Percentiles rank a stretch among this genome's conserved stretches.
Conservation (phyloP, 2,888 invertebrate genomes). For the Camponotus fellah region DNA sequence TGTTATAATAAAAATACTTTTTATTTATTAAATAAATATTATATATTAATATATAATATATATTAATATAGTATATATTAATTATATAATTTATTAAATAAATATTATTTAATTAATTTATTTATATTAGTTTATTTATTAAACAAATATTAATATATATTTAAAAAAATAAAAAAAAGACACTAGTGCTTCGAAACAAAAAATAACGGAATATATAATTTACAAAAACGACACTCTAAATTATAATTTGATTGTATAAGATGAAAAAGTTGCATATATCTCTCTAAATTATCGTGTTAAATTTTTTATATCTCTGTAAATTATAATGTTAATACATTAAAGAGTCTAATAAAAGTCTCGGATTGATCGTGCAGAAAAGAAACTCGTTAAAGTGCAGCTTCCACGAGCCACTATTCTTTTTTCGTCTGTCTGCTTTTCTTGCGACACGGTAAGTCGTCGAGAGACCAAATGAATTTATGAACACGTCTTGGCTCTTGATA, state of each 20-base stretch:
- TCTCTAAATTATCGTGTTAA: no score
- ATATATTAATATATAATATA: no score
- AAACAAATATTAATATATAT: no score
- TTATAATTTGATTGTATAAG: not conserved
- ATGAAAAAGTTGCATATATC: no score
- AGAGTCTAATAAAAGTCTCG: not conserved
- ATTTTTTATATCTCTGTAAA: constrained; percentile 8
- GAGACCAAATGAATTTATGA: constrained; percentile 80
- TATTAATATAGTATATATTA: no score
- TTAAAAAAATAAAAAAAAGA: no score
- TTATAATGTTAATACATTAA: not conserved
- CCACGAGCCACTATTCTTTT: constrained; percentile 45
- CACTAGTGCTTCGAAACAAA: not conserved
- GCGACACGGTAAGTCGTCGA: constrained; percentile 64
- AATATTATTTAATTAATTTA: not conserved
- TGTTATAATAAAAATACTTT: not conserved
- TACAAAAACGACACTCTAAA: not conserved
- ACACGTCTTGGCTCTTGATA: constrained; percentile 63
- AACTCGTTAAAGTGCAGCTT: not conserved
- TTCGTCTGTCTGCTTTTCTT: constrained; percentile 62
- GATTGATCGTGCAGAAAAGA: constrained; percentile 20
- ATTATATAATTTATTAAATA: no score
- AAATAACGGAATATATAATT: not conserved
- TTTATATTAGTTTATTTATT: not conserved
- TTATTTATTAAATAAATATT: not conserved